A percentile compares a stretch with the other conserved stretches of the same genome.
phyloP scores from a whole-genome alignment of 1,140 invertebrate genomes.

The Neotoxoptera formosana region DNA sequence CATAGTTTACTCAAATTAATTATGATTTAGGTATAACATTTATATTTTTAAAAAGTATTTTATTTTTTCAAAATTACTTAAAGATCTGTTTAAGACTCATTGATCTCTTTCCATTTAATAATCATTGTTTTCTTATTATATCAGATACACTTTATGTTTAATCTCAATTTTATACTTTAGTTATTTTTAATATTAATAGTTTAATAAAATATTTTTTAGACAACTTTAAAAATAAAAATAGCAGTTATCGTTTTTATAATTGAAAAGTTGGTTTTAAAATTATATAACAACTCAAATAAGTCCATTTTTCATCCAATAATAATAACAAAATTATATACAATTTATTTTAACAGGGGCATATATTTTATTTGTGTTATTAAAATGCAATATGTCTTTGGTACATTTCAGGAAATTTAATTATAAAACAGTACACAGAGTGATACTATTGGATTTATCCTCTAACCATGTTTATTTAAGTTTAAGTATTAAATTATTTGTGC shows the following conservation, averaged over 20 bases:
- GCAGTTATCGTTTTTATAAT: not conserved
- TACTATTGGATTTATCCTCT: not conserved
- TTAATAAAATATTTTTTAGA: not conserved
- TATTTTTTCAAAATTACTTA: conserved; percentile 10
- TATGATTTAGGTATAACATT: not conserved
- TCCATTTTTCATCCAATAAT: not conserved
- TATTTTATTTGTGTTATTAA: not conserved
- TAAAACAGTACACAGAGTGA: no score
- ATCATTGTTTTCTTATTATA: not conserved
- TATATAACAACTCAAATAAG: not conserved
- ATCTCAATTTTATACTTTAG: not conserved
- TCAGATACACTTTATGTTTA: not conserved
- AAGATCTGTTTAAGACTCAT: conserved; percentile 29
- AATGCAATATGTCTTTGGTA: not conserved
- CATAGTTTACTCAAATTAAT: not conserved
- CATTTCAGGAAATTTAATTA: not conserved
- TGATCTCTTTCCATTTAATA: conserved; percentile 8
- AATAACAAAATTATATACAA: not conserved
- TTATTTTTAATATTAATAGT: conserved; percentile 3
- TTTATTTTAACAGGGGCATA: not conserved
- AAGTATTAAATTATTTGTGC: conserved; percentile 14
- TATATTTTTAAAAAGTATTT: not conserved
- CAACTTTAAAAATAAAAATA: not conserved
- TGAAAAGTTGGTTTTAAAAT: not conserved
- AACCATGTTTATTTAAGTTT: not conserved